Conservation (phyloP, 2,113 vertebrate species). For the Elachura formosa region DNA sequence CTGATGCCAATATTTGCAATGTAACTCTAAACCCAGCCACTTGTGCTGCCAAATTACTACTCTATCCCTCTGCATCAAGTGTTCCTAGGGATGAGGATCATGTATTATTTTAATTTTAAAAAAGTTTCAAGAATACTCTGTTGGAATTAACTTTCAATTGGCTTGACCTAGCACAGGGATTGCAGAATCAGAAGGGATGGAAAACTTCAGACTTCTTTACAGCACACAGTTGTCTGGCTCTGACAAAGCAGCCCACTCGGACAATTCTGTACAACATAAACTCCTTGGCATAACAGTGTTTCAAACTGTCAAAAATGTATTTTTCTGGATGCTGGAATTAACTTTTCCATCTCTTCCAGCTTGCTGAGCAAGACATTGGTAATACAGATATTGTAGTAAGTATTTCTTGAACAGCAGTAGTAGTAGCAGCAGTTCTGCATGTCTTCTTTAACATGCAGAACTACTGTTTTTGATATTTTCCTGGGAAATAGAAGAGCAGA, state of each 20-base stretch:
- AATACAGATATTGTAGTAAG: neutral
- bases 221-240: neutral
- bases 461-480: neutral
- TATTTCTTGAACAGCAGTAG: neutral
- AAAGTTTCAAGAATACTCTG: neutral
- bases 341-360: neutral
- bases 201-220: neutral
- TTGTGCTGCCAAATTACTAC: neutral
- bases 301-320: neutral
- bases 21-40: neutral
- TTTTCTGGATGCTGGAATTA: neutral
- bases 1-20: neutral
- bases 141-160: neutral
- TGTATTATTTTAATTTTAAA: neutral
- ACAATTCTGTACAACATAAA: neutral
- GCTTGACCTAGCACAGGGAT: neutral
- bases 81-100: neutral
- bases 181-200: neutral
- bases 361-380: neutral
- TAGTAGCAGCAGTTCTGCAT: too few species aligned
- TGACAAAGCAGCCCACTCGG: neutral
- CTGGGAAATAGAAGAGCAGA: neutral
- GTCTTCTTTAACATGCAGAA: too few species aligned
- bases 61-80: neutral
- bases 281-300: fast-evolving